Evolutionary conservation across 2,113 vertebrate genomes (phyloP), one percentile per base, ranked within the genome.

Genomic region (Pituophis catenifer): DNA sequence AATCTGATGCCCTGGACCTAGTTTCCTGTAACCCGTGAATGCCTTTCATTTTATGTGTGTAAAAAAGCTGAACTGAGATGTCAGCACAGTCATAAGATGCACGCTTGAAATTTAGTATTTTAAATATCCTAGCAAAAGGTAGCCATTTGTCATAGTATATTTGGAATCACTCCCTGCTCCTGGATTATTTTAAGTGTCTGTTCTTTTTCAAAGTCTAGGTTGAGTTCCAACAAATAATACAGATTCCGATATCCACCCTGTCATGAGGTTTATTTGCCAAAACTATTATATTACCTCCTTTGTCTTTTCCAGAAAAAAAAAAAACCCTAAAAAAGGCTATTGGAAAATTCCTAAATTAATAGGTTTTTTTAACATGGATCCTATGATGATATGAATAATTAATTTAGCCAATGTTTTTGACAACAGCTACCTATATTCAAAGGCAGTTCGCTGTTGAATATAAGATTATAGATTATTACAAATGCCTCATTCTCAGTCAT

Each of bases 11-110:
- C 89, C 94, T 38, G 54, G 86, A 29, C 94, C 29, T 33, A 65
- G 94, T 95, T 97, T 97, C 97, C 97, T 97, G 96, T 93, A 96
- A 96, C 95, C 92, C 85, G 91, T 89, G 94, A 96, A 95, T 93
- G 93, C 93, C 95, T 93, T 91, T 95, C 10, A 0, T 94, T 94
- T 95, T 94, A 90, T 92, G 91, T 93, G 93, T 94, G 91, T 96
- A 93, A 94, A 95, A 94, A 88, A 94, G 48, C 88, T 90, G 89
- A 95, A 87, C 91, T n/a, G 3, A 52, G 92, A 96, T 90, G 92
- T 96, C 96, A 97, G 91, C 90, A 93, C 96, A 95, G 92, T 96
- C 95, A 96, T 89, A 90, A 93, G 95, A 95, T 91, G 92, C 90
- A 86, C 86, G 93, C 94, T 94, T 90, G 91, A 96, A 93, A 94